phyloP scores from a whole-genome alignment of 2,113 vertebrate species.

The Dicaeum eximium region DNA sequence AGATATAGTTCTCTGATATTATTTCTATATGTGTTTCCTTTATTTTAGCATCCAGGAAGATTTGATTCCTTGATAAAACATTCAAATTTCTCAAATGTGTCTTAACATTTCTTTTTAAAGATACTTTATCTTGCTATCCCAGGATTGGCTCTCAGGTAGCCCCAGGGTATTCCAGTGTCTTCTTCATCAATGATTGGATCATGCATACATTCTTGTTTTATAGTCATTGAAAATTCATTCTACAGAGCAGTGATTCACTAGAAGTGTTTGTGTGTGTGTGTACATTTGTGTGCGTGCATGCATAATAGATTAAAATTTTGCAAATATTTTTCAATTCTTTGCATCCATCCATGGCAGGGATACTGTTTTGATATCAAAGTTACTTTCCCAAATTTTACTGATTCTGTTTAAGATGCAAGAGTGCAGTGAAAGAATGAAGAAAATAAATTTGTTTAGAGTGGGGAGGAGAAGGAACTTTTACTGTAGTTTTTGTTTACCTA shows the following conservation, averaged over 20 bases:
- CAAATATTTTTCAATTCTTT: background rate
- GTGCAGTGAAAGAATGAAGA: background rate
- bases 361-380: background rate
- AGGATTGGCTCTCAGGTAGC: background rate
- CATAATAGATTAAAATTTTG: background rate
- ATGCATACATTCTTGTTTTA: background rate
- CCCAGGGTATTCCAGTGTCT: background rate
- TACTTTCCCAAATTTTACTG: background rate
- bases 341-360: background rate
- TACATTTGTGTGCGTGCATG: background rate
- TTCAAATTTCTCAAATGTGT: background rate
- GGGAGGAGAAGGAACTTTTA: background rate
- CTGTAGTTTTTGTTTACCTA: background rate
- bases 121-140: background rate
- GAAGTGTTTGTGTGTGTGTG: background rate
- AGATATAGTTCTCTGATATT: background rate
- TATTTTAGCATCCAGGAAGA: background rate
- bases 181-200: background rate
- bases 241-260: background rate
- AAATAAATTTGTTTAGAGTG: background rate
- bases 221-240: background rate
- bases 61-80: background rate
- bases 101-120: background rate
- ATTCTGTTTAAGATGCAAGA: background rate
- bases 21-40: background rate